Conservation (phyloP, 2,888 invertebrate species). For the Electrophaes corylata region DNA sequence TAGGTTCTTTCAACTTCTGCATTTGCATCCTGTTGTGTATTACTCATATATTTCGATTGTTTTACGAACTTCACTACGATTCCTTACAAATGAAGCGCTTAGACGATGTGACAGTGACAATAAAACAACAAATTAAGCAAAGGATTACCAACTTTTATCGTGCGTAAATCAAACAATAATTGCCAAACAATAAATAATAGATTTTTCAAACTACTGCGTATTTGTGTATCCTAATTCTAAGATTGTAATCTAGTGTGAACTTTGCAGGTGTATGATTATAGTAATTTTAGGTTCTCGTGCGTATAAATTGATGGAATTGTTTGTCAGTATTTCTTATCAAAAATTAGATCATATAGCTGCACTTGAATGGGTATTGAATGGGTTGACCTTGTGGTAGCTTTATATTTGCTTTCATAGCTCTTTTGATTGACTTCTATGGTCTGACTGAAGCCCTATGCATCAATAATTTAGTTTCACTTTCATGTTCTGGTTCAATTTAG, state of each 20-base stretch:
- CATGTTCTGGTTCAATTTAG: too few species aligned
- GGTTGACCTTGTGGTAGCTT: background rate
- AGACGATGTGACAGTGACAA: background rate
- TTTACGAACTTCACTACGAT: background rate
- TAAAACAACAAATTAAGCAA: slow-evolving; percentile 8
- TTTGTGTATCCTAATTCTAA: slow-evolving; percentile 13
- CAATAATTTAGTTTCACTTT: too few species aligned
- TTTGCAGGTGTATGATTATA: slow-evolving; percentile 50
- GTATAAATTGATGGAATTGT: background rate
- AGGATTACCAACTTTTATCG: slow-evolving; percentile 13
- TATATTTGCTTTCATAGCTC: background rate
- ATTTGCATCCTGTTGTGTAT: background rate
- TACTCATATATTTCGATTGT: background rate
- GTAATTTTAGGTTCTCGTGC: background rate
- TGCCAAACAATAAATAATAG: slow-evolving; percentile 8
- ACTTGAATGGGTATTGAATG: background rate
- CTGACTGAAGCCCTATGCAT: too few species aligned
- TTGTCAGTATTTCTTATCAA: background rate
- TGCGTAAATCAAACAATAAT: slow-evolving; percentile 12
- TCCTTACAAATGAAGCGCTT: background rate
- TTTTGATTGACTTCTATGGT: background rate
- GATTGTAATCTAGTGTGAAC: slow-evolving; percentile 47
- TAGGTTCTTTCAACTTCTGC: slow-evolving; percentile 41
- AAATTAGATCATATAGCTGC: background rate
- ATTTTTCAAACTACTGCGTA: slow-evolving; percentile 21